Percentiles rank a stretch among this genome's conserved stretches.
These are phyloP conservation scores for Fabriciana adippe DNA, from an alignment of 2,888 invertebrate species.

Conservation along the genomic window DNA sequence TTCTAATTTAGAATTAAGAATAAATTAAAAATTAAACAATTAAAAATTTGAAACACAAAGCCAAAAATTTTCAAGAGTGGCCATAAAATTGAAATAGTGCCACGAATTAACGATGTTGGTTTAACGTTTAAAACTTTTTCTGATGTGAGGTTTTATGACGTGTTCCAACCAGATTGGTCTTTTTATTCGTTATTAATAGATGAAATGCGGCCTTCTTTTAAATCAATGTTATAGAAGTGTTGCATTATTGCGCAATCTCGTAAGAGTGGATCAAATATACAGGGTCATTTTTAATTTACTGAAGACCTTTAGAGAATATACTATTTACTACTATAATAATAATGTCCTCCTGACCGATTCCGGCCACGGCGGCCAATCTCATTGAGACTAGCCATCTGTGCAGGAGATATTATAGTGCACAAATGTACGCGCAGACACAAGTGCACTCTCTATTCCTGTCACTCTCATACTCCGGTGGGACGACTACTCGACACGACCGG, in stretches of 20 bases:
- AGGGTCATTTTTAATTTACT: no score
- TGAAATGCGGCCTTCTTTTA: slow-evolving; percentile 12
- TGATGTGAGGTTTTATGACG: not conserved
- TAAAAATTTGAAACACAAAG: not conserved
- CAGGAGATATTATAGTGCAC: no score
- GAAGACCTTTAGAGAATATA: no score
- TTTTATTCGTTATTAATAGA: slow-evolving; percentile 4
- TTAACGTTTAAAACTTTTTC: slow-evolving; percentile 15
- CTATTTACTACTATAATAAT: no score
- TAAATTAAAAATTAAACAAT: not conserved
- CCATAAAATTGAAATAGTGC: slow-evolving; percentile 20
- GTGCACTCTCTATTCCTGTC: no score
- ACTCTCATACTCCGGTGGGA: no score
- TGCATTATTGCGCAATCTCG: slow-evolving; percentile 4
- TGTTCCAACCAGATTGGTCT: slow-evolving; percentile 6
- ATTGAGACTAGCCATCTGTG: no score
- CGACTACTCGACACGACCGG: no score
- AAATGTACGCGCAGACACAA: no score
- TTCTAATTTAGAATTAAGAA: not conserved
- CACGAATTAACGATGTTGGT: slow-evolving; percentile 18
- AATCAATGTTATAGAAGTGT: slow-evolving; percentile 11
- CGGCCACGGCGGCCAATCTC: no score
- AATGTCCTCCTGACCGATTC: no score
- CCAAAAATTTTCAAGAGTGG: slow-evolving; percentile 14
- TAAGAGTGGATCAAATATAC: not conserved